Conservation (phyloP, 2,888 invertebrate genomes). For the Eutolmus rufibarbis region DNA sequence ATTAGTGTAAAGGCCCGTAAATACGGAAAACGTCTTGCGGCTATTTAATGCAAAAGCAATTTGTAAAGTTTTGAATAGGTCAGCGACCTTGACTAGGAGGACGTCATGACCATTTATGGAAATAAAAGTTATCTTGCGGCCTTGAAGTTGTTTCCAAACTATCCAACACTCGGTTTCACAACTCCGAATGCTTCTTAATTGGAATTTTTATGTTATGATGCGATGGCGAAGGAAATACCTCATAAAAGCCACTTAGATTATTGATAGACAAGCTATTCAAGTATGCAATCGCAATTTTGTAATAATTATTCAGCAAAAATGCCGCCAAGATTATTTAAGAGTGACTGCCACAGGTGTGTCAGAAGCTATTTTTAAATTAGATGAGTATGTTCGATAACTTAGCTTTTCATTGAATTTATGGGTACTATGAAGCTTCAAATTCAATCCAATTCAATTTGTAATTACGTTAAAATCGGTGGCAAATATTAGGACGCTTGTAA, state of each 20-base stretch:
- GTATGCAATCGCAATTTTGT: not conserved
- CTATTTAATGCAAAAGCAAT: not conserved
- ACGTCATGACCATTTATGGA: not conserved
- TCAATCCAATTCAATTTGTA: too few species aligned
- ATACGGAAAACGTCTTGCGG: not conserved
- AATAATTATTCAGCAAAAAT: not conserved
- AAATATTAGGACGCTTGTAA: too few species aligned
- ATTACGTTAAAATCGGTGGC: too few species aligned
- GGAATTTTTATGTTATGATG: not conserved
- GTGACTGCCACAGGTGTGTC: not conserved
- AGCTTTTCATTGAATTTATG: not conserved
- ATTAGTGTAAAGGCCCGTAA: not conserved
- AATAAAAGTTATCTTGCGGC: not conserved
- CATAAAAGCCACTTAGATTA: not conserved
- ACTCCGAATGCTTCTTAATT: not conserved
- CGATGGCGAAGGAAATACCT: not conserved
- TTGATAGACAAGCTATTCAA: not conserved
- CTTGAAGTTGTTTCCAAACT: not conserved
- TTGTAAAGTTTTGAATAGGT: not conserved
- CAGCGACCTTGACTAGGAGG: not conserved
- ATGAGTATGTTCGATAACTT: not conserved
- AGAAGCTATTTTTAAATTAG: not conserved
- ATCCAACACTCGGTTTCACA: not conserved
- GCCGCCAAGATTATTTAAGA: not conserved
- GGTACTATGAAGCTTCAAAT: too few species aligned